phyloP scores from a whole-genome alignment of 2,113 vertebrate species.

The Catagonus wagneri region DNA sequence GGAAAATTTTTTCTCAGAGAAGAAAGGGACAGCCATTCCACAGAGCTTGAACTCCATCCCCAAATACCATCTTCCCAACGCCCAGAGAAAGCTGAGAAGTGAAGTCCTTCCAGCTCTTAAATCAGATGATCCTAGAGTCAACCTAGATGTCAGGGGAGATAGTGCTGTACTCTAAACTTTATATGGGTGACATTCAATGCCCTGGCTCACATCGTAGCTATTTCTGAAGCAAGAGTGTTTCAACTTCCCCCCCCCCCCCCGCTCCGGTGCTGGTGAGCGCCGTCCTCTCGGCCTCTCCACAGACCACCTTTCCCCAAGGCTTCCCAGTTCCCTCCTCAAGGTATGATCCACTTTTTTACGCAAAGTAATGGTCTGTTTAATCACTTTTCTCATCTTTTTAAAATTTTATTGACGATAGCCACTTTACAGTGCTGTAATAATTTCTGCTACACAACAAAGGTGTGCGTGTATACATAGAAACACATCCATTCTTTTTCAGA shows the following conservation, averaged over 20 bases:
- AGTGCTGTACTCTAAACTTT: neutral
- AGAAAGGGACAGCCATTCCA: neutral
- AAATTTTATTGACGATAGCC: no score
- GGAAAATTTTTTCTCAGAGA: neutral
- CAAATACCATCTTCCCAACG: neutral
- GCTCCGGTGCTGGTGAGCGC: neutral
- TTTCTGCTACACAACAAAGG: no score
- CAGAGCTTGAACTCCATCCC: neutral
- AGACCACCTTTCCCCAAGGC: neutral
- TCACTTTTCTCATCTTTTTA: no score
- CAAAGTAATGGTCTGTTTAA: neutral
- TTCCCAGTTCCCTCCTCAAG: neutral
- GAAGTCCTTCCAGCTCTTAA: neutral
- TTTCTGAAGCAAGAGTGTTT: neutral
- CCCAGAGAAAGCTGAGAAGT: neutral
- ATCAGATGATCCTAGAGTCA: neutral
- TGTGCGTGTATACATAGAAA: no score
- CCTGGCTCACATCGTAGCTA: neutral
- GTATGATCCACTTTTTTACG: neutral
- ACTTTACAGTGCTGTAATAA: no score
- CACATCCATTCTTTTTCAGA: no score
- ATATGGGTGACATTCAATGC: neutral
- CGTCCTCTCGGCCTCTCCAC: neutral
- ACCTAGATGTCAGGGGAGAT: neutral
- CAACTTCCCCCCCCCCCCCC: neutral